These are phyloP conservation scores for Thecophora atra DNA, from an alignment of 2,888 invertebrate genomes.

Conservation along the genomic window DNA sequence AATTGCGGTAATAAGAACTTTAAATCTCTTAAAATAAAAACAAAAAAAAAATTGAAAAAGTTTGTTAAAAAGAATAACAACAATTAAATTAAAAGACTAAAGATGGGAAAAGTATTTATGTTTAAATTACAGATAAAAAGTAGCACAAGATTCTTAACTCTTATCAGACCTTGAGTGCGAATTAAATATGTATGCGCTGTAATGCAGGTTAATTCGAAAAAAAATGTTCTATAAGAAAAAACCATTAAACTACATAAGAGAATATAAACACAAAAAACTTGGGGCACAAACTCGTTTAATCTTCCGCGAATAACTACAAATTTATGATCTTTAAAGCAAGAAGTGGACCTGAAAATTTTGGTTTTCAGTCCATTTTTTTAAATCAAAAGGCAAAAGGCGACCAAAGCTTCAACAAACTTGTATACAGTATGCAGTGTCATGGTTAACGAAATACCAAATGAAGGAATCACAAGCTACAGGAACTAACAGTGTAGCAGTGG, in stretches of 20 bases:
- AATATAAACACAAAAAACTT: conserved; percentile 24
- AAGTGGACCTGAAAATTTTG: neutral
- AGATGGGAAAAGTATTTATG: no score
- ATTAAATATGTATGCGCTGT: no score
- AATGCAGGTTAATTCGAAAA: no score
- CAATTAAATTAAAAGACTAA: no score
- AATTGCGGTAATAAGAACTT: neutral
- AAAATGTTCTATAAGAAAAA: no score
- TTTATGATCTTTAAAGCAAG: neutral
- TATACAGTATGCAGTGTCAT: conserved; percentile 13
- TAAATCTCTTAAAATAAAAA: neutral
- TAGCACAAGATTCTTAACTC: no score
- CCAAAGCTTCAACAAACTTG: neutral
- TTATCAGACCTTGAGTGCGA: no score
- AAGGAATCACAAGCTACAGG: neutral
- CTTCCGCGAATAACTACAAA: neutral
- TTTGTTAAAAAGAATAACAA: neutral
- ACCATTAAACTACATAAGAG: no score
- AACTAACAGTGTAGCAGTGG: neutral
- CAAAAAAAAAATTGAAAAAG: neutral
- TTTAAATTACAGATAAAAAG: no score
- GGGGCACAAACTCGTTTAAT: conserved; percentile 10
- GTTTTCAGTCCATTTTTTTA: conserved; percentile 4
- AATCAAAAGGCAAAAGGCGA: neutral
- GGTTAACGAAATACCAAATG: neutral